Conservation (phyloP, 2,888 invertebrate species). For the Calameuta pallipes region DNA sequence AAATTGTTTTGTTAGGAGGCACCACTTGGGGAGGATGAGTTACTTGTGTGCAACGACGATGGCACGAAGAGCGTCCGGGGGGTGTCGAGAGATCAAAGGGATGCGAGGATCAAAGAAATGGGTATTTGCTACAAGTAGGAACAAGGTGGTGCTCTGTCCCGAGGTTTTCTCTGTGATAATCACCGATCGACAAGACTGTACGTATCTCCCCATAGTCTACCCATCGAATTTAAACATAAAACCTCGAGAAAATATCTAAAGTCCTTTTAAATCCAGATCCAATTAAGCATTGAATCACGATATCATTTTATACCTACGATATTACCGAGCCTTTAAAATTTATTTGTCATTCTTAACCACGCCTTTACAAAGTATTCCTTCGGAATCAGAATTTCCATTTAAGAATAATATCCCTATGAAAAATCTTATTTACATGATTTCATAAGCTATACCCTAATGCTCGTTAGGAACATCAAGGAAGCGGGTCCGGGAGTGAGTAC, state of each 20-base stretch:
- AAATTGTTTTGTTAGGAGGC: constrained; percentile 34
- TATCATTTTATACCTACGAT: neutral
- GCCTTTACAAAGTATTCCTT: neutral
- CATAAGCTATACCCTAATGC: neutral
- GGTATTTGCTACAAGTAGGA: constrained; percentile 48
- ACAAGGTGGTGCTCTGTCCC: constrained; percentile 11
- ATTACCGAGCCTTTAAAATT: neutral
- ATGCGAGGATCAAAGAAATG: constrained; percentile 46
- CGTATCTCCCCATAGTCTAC: neutral
- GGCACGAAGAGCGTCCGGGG: constrained; percentile 35
- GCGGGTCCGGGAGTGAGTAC: neutral
- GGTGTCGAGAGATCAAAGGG: constrained; percentile 49
- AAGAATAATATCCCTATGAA: neutral
- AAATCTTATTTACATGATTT: neutral
- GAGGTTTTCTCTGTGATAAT: constrained; percentile 18
- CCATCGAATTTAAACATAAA: neutral
- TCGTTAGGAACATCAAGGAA: neutral
- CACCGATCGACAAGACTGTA: constrained; percentile 27
- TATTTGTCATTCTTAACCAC: neutral
- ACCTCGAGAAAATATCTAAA: neutral
- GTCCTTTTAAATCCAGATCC: neutral
- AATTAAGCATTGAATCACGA: neutral
- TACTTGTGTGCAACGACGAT: constrained; percentile 30
- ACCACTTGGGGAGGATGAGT: constrained; percentile 28
- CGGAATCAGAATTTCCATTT: neutral